Conservation (phyloP, 2,888 invertebrate genomes). For the Cephus pygmeus region DNA sequence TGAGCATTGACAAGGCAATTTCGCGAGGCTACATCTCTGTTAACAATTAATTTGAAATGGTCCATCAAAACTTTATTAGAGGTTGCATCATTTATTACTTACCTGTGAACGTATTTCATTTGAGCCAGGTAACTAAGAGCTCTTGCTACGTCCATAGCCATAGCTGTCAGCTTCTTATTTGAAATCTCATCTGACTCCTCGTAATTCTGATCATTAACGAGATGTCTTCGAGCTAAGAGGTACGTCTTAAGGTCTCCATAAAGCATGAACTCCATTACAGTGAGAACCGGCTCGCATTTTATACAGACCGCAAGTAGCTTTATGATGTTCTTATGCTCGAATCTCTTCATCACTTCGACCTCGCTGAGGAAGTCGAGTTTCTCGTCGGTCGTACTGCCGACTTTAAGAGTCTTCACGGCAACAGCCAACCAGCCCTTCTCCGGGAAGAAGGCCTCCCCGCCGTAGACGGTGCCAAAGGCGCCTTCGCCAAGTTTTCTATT, state of each 20-base stretch:
- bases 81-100: slow-evolving; percentile 15
- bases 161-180: slow-evolving; percentile 81
- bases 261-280: slow-evolving; percentile 94
- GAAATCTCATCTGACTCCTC: slow-evolving; percentile 83
- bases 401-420: slow-evolving; percentile 89
- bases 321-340: slow-evolving; percentile 90
- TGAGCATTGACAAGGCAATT: slow-evolving; percentile 84
- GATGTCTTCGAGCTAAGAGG: slow-evolving; percentile 84
- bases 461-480: slow-evolving; percentile 93
- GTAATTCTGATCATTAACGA: slow-evolving; percentile 74
- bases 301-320: slow-evolving; percentile 88
- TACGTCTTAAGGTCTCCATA: slow-evolving; percentile 93
- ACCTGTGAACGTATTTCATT: slow-evolving; percentile 86
- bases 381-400: slow-evolving; percentile 84
- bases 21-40: slow-evolving; percentile 82
- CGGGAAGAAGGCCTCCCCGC: slow-evolving; percentile 84
- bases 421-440: slow-evolving; percentile 84
- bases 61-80: too few species aligned
- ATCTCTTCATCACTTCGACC: slow-evolving; percentile 94
- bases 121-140: slow-evolving; percentile 88
- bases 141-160: slow-evolving; percentile 89
- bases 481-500: slow-evolving; percentile 89
- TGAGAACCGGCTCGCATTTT: slow-evolving; percentile 87
- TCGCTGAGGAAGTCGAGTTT: slow-evolving; percentile 92
- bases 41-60: slow-evolving; percentile 5